Base-by-base conservation (phyloP, 2,797 vertebrate genomes). In the Enteromius afrohamiltoni region DNA sequence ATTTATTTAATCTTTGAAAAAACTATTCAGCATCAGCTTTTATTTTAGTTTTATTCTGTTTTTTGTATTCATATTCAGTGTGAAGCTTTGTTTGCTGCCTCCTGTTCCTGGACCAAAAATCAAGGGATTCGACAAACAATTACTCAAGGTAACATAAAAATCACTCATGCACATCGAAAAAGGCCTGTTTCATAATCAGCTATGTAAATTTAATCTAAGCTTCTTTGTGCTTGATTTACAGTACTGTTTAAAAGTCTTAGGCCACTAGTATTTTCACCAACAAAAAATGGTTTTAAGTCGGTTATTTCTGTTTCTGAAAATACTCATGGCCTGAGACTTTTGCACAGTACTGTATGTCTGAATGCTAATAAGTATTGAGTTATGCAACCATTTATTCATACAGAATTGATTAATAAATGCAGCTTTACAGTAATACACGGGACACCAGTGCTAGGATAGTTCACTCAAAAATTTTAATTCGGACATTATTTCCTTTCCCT, bases 61-160 rank as follows among this genome's bases (percentile, higher is more conserved):
- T 0, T 83, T 29, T 86, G 76, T 88, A 91, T 91, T 68, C 42
- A 51, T 77, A 13, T 84, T 37, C 37, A 99, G 98, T 89, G 92
- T 98, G 93, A 93, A 97, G 91, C 91, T 93, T 76, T 96, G 91
- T 84, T 90, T 99, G 84, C 91, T 99, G 77, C 98, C 97, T 19
- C 97, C 97, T 9, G 94, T 99, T 88, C 98, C 97, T 1, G 96
- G 97, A 86, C 98, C 98, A 1, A 99, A 97, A 93, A 99, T 99
- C 88, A 97, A 95, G 94, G 98, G 98, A 91, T 96, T 99, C 91
- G 97, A 99, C 91, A 90, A 95, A 42, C 94, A 96, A 78, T 93
- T 97, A 42, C 92, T 98, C 17, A 96, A 98, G 96, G 98, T 98
- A 93, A 94, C 88, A 85, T 9, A 17, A 58, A 19, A 8, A 29